These are phyloP conservation scores for Campoletis sonorensis DNA, from an alignment of 1,140 invertebrate species.

Conservation along the genomic window DNA sequence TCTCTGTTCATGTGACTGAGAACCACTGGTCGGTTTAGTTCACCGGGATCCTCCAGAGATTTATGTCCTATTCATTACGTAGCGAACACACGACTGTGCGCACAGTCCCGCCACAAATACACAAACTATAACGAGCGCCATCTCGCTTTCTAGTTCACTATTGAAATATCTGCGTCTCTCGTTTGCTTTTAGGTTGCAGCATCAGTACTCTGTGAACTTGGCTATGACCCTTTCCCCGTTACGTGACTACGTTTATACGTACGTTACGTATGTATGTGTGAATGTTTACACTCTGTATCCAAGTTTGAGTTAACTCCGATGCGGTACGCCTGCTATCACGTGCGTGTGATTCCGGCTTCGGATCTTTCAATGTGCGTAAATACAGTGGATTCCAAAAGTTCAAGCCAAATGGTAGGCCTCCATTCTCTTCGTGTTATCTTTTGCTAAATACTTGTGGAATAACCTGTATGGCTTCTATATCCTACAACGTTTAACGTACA, in stretches of 20 bases:
- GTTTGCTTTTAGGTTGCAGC: conserved; percentile 23
- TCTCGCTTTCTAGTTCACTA: conserved; percentile 4
- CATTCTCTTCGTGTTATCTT: too few relatives aligned
- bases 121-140: conserved; percentile 34
- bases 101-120: conserved; percentile 56
- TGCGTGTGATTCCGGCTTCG: conserved; percentile 37
- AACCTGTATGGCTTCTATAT: not conserved
- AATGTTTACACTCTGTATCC: conserved; percentile 56
- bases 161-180: conserved; percentile 22
- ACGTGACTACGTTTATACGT: conserved; percentile 16
- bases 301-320: conserved; percentile 61
- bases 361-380: not conserved
- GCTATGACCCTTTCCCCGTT: too few relatives aligned
- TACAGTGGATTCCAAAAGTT: too few relatives aligned
- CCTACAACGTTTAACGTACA: not conserved
- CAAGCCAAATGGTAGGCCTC: too few relatives aligned
- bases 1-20: conserved; percentile 36
- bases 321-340: conserved; percentile 21
- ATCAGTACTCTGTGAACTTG: conserved; percentile 11
- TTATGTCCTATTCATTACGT: conserved; percentile 71
- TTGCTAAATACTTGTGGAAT: not conserved
- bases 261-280: conserved; percentile 52
- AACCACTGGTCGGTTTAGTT: conserved; percentile 36
- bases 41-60: conserved; percentile 60
- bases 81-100: conserved; percentile 52